These are phyloP conservation scores for Conops quadrifasciatus DNA, from an alignment of 2,888 invertebrate genomes.

Conservation along the genomic window DNA sequence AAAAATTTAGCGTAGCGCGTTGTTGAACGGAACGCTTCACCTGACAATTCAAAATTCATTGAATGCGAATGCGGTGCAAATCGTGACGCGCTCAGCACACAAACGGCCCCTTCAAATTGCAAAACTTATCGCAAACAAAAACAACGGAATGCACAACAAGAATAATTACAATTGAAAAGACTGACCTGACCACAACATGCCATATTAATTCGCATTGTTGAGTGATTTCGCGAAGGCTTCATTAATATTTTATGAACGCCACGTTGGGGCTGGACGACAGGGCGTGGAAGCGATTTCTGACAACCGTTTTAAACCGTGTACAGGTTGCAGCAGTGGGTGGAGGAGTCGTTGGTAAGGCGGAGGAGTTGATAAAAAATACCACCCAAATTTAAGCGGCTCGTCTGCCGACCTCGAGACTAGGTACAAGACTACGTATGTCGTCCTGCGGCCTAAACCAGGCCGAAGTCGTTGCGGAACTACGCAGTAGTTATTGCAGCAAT, in stretches of 20 bases:
- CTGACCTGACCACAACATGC: slow-evolving; percentile 31
- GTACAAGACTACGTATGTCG: too few species aligned
- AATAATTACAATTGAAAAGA: background rate
- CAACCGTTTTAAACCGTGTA: slow-evolving; percentile 20
- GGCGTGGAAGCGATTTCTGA: background rate
- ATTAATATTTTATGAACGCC: slow-evolving; percentile 34
- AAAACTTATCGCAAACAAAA: background rate
- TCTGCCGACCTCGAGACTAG: too few species aligned
- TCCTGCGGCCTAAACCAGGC: too few species aligned
- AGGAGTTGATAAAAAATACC: too few species aligned
- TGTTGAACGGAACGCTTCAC: too few species aligned
- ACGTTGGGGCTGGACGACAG: background rate
- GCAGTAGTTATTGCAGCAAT: background rate
- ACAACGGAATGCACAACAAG: background rate
- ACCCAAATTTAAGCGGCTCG: too few species aligned
- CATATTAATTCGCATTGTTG: slow-evolving; percentile 38
- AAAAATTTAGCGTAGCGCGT: too few species aligned
- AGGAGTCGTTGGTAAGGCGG: too few species aligned
- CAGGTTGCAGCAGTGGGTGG: slow-evolving; percentile 24
- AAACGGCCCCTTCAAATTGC: too few species aligned
- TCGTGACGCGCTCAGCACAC: too few species aligned
- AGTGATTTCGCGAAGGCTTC: slow-evolving; percentile 41
- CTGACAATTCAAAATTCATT: too few species aligned
- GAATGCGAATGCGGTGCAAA: too few species aligned
- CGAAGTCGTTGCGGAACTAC: background rate